Conservation (phyloP, 2,888 invertebrate genomes). For the Exephanes ischioxanthus region DNA sequence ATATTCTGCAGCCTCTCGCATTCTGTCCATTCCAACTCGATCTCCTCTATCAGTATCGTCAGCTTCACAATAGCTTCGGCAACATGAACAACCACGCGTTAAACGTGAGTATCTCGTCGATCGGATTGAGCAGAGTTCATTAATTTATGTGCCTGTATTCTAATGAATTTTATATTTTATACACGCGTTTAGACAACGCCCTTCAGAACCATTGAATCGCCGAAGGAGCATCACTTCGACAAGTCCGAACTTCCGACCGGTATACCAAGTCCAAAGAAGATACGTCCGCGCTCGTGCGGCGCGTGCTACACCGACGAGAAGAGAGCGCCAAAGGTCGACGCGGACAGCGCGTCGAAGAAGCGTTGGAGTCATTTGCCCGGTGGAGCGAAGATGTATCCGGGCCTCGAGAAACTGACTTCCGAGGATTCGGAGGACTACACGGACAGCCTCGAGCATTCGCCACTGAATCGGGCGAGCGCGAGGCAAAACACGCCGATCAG, state of each 20-base stretch:
- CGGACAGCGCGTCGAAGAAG: conserved; percentile 86
- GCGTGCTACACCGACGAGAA: conserved; percentile 86
- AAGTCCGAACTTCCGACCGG: conserved; percentile 69
- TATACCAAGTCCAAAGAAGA: conserved; percentile 84
- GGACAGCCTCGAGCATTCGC: conserved; percentile 90
- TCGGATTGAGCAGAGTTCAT: conserved; percentile 10
- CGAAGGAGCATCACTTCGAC: conserved; percentile 72
- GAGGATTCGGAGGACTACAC: conserved; percentile 90
- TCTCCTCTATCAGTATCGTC: conserved; percentile 92
- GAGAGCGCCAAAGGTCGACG: conserved; percentile 85
- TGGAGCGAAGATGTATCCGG: conserved; percentile 91
- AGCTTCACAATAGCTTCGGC: conserved; percentile 91
- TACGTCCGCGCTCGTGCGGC: conserved; percentile 90
- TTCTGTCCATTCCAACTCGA: conserved; percentile 93
- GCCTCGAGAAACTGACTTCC: conserved; percentile 89
- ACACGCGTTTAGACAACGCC: conserved; percentile 68
- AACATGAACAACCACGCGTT: conserved; percentile 88
- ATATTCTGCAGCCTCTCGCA: conserved; percentile 92
- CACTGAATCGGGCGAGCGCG: conserved; percentile 74
- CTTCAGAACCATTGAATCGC: conserved; percentile 72
- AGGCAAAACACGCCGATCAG: conserved; percentile 67
- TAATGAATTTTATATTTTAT: conserved; percentile 35
- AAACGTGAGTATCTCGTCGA: conserved; percentile 69
- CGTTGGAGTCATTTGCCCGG: conserved; percentile 89
- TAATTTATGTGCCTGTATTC: neutral